Evolutionary conservation across 2,113 vertebrate species (phyloP), one percentile per base, ranked within the genome.

Genomic region (Bagarius yarrelli): DNA sequence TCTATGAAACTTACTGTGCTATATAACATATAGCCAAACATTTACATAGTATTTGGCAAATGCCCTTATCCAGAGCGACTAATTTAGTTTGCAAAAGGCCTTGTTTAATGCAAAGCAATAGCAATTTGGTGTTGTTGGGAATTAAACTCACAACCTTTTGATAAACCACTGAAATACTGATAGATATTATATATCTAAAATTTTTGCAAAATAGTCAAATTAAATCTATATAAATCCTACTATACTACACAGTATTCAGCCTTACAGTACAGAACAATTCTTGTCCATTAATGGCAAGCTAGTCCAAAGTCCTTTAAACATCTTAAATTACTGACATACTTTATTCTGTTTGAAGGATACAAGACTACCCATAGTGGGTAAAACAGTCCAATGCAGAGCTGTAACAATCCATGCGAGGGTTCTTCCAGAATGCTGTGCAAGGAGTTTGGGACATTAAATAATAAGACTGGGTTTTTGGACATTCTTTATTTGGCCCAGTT

Each of bases 301-400:
- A 18, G 23, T 34, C 32, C 61, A 25, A 36, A 27, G 23, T 40
- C 44, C 30, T 27, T 44, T 19, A n/a, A 40, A 79, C n/a, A 12
- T 69, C 4, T 44, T 40, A 72, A 12, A 60, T 32, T 19, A 53
- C 56, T 8, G n/a, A 19, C 44, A 23, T n/a, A 25, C 66, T 60
- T 81, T 75, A 40, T 76, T 69, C n/a, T 81, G 53, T 76, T 67
- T 76, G 63, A 74, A 53, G 79, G 59, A 76, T 67, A 67, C 2
- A 25, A 34, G 23, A 64, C n/a, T n/a, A n/a, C n/a, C n/a, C 25
- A 15, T 19, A 34, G 72, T 56, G 61, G 25, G 69, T 81, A 50
- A 75, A 64, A 18, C 50, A 55, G 47, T 19, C 61, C 60, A 55
- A 9, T 27, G 47, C 25, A 16, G 57, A 64, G 52, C 71, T 47